A percentile compares a stretch with the other conserved stretches of the same genome.
Conservation (phyloP, 30 jellyfish, hydroid and myxozoan species). For the Turritopsis rubra region DNA sequence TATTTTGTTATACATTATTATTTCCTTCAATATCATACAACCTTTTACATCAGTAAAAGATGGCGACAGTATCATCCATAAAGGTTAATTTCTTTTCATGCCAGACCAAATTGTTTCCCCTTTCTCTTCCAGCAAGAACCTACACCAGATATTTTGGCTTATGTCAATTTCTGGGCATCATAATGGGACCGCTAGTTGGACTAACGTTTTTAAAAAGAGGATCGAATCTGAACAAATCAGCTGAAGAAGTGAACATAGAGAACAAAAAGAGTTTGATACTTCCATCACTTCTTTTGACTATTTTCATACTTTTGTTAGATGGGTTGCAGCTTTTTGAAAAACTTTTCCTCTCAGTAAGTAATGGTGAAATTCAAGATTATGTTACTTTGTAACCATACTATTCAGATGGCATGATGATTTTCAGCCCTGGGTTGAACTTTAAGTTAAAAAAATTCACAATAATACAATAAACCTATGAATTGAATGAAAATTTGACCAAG, state of each 20-base stretch:
- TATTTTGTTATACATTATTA: no score
- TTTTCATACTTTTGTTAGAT: slow-evolving; percentile 5
- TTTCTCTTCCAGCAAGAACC: slow-evolving; percentile 28
- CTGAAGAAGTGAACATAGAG: not conserved
- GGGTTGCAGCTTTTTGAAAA: slow-evolving; percentile 5
- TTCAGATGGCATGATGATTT: no score
- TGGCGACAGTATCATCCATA: no score
- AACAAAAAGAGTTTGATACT: not conserved
- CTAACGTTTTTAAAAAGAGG: slow-evolving; percentile 15
- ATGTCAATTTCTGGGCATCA: slow-evolving; percentile 61
- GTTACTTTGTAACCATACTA: not conserved
- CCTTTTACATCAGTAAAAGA: no score
- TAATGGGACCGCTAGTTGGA: slow-evolving; percentile 52
- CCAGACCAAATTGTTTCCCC: no score
- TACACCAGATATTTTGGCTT: slow-evolving; percentile 48
- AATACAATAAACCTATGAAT: no score
- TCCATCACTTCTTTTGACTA: not conserved
- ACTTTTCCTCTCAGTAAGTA: not conserved
- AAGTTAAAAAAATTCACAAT: no score
- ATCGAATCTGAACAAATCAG: not conserved
- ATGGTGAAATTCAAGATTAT: not conserved
- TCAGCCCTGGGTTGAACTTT: no score
- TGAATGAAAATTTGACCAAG: no score
- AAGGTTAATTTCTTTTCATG: no score
- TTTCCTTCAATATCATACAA: no score